These are phyloP conservation scores for Florisuga fusca DNA, from an alignment of 2,797 vertebrate genomes.

Conservation along the genomic window DNA sequence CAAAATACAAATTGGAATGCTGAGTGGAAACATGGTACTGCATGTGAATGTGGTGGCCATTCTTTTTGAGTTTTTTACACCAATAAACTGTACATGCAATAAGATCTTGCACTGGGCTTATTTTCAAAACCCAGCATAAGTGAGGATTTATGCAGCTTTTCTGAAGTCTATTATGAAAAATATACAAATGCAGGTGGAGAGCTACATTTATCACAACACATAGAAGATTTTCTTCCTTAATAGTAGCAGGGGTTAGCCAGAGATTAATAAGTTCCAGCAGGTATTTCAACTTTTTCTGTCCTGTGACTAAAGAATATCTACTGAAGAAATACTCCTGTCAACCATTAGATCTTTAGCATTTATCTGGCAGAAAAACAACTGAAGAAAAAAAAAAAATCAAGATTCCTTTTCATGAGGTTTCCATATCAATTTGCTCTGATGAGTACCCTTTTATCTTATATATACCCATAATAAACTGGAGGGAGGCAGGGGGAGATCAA, in stretches of 20 bases:
- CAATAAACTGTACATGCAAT: background rate
- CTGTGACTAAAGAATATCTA: background rate
- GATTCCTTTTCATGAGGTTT: slow-evolving; percentile 30
- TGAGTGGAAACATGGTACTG: background rate
- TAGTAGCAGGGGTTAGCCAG: background rate
- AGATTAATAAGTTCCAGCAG: background rate
- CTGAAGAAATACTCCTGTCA: background rate
- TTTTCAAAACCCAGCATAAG: background rate
- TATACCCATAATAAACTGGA: slow-evolving; percentile 16
- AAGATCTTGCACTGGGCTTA: background rate
- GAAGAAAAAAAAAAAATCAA: background rate
- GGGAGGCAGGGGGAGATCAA: background rate
- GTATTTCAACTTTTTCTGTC: background rate
- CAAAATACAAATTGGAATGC: slow-evolving; percentile 25
- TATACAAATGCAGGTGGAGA: background rate
- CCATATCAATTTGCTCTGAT: slow-evolving; percentile 21
- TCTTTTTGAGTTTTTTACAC: background rate
- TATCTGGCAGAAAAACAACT: background rate
- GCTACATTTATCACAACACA: background rate
- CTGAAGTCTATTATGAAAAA: background rate
- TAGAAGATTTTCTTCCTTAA: background rate
- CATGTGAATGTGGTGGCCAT: background rate
- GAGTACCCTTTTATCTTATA: slow-evolving; percentile 53
- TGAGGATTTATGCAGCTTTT: slow-evolving; percentile 14
- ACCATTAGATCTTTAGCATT: background rate